These are phyloP conservation scores for Chrysemys picta DNA, from an alignment of 2,113 vertebrate species.

Conservation along the genomic window DNA sequence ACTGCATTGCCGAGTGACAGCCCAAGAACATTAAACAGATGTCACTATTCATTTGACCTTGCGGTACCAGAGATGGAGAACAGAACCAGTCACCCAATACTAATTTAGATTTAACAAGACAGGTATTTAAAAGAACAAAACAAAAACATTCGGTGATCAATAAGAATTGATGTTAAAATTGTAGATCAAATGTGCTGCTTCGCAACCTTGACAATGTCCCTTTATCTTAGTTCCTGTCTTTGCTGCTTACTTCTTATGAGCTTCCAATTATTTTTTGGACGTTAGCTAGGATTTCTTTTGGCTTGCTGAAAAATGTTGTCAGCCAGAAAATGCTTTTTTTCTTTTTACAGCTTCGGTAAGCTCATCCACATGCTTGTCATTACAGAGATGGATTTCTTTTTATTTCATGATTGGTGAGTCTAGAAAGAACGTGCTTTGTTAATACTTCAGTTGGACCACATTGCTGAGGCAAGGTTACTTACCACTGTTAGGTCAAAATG, in stretches of 20 bases:
- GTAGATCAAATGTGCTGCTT: background rate
- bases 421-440: background rate
- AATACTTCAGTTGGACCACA: background rate
- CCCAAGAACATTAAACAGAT: background rate
- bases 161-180: background rate
- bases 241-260: background rate
- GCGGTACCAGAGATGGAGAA: background rate
- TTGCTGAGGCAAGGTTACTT: background rate
- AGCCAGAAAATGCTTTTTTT: background rate
- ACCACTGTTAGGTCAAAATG: background rate
- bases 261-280: background rate
- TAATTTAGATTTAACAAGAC: background rate
- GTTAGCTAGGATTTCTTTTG: background rate
- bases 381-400: background rate
- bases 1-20: background rate
- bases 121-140: background rate
- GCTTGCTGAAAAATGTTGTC: background rate
- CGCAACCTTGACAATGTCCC: background rate
- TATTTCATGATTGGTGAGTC: background rate
- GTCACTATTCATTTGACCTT: background rate
- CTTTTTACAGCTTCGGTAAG: background rate
- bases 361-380: background rate
- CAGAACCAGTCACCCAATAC: background rate
- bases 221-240: background rate
- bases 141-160: background rate